Conservation (phyloP, 2,888 invertebrate species). For the Gortyna flavago region DNA sequence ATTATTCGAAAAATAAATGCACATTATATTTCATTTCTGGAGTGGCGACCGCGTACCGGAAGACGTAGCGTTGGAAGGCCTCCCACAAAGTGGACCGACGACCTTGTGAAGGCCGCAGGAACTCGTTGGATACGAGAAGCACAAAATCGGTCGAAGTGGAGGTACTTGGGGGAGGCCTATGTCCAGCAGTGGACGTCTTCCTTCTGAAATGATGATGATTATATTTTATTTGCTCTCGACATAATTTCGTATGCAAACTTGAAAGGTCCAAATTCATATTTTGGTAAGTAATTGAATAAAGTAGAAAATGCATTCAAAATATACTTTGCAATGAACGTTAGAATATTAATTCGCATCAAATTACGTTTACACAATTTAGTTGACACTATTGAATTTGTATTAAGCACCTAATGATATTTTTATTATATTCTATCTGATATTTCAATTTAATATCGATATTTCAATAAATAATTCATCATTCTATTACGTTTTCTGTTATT, state of each 20-base stretch:
- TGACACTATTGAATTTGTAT: constrained; percentile 36
- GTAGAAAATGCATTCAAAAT: constrained; percentile 30
- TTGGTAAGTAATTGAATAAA: constrained; percentile 36
- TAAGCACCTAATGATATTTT: constrained; percentile 43
- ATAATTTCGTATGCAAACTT: not conserved
- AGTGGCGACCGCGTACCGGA: no score
- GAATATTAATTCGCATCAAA: constrained; percentile 41
- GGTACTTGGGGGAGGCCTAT: no score
- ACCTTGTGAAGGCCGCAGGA: no score
- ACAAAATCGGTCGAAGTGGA: no score
- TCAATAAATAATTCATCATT: constrained; percentile 35
- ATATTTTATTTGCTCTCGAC: not conserved
- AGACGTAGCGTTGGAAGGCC: no score
- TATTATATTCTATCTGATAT: constrained; percentile 25
- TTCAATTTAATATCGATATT: constrained; percentile 32
- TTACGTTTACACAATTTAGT: constrained; percentile 38
- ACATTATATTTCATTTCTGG: no score
- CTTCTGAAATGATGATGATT: no score
- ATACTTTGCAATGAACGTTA: constrained; percentile 24
- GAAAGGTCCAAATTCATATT: constrained; percentile 23
- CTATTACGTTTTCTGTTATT: not conserved
- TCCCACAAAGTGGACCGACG: no score
- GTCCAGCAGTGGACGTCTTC: no score
- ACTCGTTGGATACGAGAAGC: no score
- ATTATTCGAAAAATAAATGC: constrained; percentile 1